Percentiles rank a stretch among this genome's conserved stretches.
Conservation (phyloP, 2,113 vertebrate genomes). For the Triplophysa rosa region DNA sequence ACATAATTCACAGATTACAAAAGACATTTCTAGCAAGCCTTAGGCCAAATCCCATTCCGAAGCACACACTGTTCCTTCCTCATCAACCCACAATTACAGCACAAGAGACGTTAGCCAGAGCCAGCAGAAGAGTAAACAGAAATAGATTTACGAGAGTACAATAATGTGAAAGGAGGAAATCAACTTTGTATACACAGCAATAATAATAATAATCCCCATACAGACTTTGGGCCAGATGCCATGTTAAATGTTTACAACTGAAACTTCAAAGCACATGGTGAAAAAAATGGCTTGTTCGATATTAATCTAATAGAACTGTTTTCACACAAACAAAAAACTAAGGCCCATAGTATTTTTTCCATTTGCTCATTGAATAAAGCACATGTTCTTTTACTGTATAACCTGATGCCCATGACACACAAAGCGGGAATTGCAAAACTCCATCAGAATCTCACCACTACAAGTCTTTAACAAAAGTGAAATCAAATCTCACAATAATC, state of each 20-base stretch:
- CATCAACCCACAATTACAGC: not conserved
- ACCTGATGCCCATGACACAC: too few species aligned
- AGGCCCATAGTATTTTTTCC: too few species aligned
- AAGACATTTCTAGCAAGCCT: constrained; percentile 16
- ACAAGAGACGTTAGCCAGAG: not conserved
- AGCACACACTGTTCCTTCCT: not conserved
- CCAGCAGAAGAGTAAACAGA: not conserved
- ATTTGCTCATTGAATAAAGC: too few species aligned
- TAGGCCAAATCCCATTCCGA: not conserved
- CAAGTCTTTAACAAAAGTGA: not conserved
- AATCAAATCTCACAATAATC: not conserved
- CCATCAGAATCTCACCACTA: too few species aligned
- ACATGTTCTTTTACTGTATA: too few species aligned
- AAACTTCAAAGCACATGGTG: too few species aligned
- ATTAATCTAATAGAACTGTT: too few species aligned
- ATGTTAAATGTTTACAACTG: too few species aligned
- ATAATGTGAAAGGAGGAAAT: not conserved
- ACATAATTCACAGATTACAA: constrained; percentile 2
- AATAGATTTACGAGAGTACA: not conserved
- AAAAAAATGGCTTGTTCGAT: not conserved
- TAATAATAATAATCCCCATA: not conserved
- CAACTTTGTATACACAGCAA: too few species aligned
- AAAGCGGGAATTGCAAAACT: too few species aligned
- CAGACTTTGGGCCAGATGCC: too few species aligned
- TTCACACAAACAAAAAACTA: too few species aligned